These are phyloP conservation scores for Eudyptes chrysolophus DNA, from an alignment of 2,113 vertebrate species.

Conservation along the genomic window DNA sequence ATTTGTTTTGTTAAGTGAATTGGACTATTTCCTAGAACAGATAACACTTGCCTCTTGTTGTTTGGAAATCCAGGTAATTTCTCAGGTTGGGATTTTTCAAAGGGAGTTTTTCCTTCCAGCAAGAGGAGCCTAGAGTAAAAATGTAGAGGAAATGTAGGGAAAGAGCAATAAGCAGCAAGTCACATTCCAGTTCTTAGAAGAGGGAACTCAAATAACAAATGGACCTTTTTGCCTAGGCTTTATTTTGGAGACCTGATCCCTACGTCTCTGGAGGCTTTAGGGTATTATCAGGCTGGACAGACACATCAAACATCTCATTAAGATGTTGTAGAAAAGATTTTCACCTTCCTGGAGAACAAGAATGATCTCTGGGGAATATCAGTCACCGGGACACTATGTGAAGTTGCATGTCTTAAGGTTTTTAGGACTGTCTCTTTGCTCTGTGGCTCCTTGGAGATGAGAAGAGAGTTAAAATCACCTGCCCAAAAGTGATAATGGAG, in stretches of 20 bases:
- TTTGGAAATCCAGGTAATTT: background rate
- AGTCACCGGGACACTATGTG: accelerated
- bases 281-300: background rate
- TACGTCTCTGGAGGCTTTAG: background rate
- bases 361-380: background rate
- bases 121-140: background rate
- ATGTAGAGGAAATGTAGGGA: background rate
- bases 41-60: background rate
- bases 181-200: background rate
- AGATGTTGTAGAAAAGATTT: background rate
- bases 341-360: background rate
- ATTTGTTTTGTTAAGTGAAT: background rate
- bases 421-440: background rate
- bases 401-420: background rate
- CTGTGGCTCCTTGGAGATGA: background rate
- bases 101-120: background rate
- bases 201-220: background rate
- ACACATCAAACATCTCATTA: background rate
- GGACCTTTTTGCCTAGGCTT: background rate
- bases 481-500: background rate
- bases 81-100: background rate
- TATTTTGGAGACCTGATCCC: background rate
- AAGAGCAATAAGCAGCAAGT: background rate
- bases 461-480: background rate
- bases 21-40: background rate